Conservation (phyloP, 2,888 invertebrate species). For the Amblyteles armatorius region DNA sequence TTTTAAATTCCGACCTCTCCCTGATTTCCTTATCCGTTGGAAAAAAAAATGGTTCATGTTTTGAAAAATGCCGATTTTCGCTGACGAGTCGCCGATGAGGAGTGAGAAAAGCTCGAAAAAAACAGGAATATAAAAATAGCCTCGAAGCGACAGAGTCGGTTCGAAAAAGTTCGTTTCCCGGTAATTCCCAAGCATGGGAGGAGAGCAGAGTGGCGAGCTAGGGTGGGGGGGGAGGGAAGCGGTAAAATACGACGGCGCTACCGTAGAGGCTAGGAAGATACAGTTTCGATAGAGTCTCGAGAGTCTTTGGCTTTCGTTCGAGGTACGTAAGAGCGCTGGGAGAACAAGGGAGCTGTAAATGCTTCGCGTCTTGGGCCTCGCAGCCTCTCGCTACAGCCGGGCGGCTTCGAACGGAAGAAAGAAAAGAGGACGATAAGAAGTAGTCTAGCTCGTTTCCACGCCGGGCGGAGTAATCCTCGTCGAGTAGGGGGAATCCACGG, state of each 20-base stretch:
- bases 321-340: neutral
- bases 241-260: neutral
- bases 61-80: too few relatives aligned
- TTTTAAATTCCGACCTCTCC: too few relatives aligned
- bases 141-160: neutral
- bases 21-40: too few relatives aligned
- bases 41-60: neutral
- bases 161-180: conserved; percentile 21
- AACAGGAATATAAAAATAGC: conserved; percentile 7
- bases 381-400: neutral
- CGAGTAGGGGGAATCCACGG: conserved; percentile 56
- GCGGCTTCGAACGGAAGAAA: conserved; percentile 32
- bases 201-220: neutral
- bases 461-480: conserved; percentile 41
- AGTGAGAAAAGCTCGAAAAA: too few relatives aligned
- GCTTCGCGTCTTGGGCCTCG: conserved; percentile 20
- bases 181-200: conserved; percentile 22
- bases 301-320: conserved; percentile 40
- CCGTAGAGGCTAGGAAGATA: conserved; percentile 20
- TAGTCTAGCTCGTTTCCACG: conserved; percentile 44
- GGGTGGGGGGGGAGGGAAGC: neutral
- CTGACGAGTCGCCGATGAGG: too few relatives aligned
- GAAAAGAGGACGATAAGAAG: conserved; percentile 55
- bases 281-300: conserved; percentile 39
- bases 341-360: conserved; percentile 38